A percentile compares a stretch with the other conserved stretches of the same genome.
Conservation (phyloP, 2,113 vertebrate genomes). For the Cyprinodon brontotheroides region DNA sequence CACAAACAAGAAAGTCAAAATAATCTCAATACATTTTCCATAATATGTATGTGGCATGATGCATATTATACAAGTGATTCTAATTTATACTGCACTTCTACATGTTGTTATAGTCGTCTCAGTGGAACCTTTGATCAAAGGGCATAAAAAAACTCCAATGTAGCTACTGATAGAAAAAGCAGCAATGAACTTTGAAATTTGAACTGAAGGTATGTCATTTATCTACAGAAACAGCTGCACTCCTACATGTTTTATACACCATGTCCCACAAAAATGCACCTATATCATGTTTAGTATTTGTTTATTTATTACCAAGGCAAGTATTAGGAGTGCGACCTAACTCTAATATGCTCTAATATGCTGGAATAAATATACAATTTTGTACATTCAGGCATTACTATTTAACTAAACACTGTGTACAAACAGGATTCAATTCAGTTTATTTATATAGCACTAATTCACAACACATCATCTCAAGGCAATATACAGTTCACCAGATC, state of each 20-base stretch:
- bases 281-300: too few species aligned
- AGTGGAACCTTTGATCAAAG: neutral
- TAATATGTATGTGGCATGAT: neutral
- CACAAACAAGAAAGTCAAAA: neutral
- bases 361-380: too few species aligned
- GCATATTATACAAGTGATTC: neutral
- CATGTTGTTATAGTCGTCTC: neutral
- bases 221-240: neutral
- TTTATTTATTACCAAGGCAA: too few species aligned
- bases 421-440: too few species aligned
- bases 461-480: too few species aligned
- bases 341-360: too few species aligned
- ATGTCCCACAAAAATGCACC: neutral
- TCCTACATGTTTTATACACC: neutral
- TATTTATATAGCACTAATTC: too few species aligned
- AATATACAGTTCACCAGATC: too few species aligned
- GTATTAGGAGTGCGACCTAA: too few species aligned
- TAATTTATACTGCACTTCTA: neutral
- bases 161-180: neutral
- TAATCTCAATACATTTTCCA: neutral
- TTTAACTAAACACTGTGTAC: neutral
- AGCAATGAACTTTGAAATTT: constrained; percentile 6
- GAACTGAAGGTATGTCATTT: neutral
- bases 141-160: neutral
- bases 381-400: neutral